Percentiles rank a stretch among this genome's conserved stretches.
Evolutionary conservation across 2,888 invertebrate genomes (phyloP).

Genomic region (Leptinotarsa tumamoca): DNA sequence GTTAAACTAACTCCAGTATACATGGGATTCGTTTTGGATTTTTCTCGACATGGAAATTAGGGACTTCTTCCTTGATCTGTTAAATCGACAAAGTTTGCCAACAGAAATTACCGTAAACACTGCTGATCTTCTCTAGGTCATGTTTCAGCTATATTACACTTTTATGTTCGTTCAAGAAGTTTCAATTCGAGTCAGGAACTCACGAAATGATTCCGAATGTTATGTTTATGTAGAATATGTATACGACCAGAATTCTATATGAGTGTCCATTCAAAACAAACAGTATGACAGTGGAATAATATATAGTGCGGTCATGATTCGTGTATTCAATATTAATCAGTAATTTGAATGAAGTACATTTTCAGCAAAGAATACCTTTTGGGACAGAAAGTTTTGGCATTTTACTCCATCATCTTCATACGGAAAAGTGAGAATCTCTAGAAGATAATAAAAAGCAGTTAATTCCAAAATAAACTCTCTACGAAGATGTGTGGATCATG

Average conservation of each 20-base stretch:
- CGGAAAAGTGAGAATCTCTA: no score
- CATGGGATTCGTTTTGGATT: neutral
- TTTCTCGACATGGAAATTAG: constrained; percentile 1
- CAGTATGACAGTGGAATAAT: neutral
- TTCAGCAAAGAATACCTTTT: no score
- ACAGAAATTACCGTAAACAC: constrained; percentile 37
- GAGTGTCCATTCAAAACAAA: neutral
- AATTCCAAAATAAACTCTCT: no score
- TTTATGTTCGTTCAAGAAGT: constrained; percentile 30
- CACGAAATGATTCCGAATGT: constrained; percentile 19
- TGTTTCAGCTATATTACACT: constrained; percentile 32
- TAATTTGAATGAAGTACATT: no score
- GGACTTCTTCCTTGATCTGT: constrained; percentile 26
- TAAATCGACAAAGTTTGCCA: constrained; percentile 34
- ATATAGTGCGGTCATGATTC: no score
- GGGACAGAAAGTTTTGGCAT: no score
- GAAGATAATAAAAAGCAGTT: no score
- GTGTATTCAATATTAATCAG: no score
- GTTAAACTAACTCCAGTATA: no score
- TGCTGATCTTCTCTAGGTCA: constrained; percentile 33
- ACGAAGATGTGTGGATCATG: no score
- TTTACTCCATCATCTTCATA: no score
- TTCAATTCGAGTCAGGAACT: constrained; percentile 13
- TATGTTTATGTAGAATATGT: constrained; percentile 8
- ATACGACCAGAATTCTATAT: constrained; percentile 18